Base-by-base conservation (phyloP, 2,113 vertebrate species). In the Clarias gariepinus region DNA sequence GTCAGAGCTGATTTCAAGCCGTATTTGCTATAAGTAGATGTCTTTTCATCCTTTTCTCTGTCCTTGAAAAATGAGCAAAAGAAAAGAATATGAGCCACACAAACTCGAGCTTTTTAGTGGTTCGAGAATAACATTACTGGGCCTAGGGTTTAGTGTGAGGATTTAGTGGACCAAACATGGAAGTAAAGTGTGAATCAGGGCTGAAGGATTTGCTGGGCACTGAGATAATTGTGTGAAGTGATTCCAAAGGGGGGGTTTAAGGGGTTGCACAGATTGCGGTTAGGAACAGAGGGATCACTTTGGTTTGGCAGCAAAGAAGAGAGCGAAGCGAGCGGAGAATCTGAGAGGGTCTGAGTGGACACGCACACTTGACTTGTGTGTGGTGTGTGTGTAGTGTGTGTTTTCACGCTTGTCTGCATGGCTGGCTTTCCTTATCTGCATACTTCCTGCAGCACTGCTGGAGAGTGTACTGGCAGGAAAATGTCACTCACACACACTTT, bases 241-340 rank as follows among this genome's bases (percentile, higher is more conserved):
- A 85, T 74, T 85, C 82, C 71, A 87, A 21, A 63, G 73, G 55
- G 83, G 73, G n/a, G 58, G 77, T 86, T 89, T 89, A 87, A 69
- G 86, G 73, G 77, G 82, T 85, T 83, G 69, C 23, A 57, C 66
- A 87, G 81, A 80, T 81, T 83, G 71, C 77, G 69, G 81, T 64
- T 84, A 33, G 81, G 64, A 89, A 81, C 74, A 71, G 80, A 80
- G 81, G 74, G 25, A 86, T 84, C 52, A 28, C 30, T 86, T 86
- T 84, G 84, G 81, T 80, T 87, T 87, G 69, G 81, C 86, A 76
- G 69, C 23, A 52, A 57, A 77, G 85, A 76, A 55, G 25, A 64
- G 47, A 66, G 74, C 6, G 12, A 77, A 21, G 74, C 19, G 11
- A 53, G 53, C 19, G 16, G 73, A 68, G 63, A 82, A 88, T 76